Evolutionary conservation across 37 sponge, comb jelly and placozoan species (phyloP), one percentile per base, ranked within the genome.

Genomic region (Eunapius fragilis): DNA sequence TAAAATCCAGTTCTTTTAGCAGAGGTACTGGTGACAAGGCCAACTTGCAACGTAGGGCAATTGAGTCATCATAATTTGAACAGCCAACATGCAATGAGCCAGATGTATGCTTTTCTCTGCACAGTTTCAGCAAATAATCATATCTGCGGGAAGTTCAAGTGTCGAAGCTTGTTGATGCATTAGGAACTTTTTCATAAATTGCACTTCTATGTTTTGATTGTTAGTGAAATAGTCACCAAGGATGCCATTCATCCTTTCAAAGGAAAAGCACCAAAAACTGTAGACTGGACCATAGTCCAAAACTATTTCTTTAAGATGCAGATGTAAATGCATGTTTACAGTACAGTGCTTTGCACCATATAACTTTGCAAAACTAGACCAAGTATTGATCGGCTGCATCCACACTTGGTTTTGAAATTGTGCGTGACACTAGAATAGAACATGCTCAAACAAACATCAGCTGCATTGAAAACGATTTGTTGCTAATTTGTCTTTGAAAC

Each of bases 401-500:
- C n/a, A 82, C 67, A 37, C 69, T 68, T 49, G 28, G 77, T 32
- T 58, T 1, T 2, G 79, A 14, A 12, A 91, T 49, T 25, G 47
- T 14, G 3, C 67, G 58, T 35, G 47, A 27, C 72, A 75, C 80
- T 10, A 92, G 31, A 37, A 80, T 22, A n/a, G 19, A 45, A 24
- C 88, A 87, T 25, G 85, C 92, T 24, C 70, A 25, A 2, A 92
- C 92, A 92, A 87, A 87, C 0, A 72, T n/a, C 25, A 31, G 34
- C 92, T 87, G 37, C 87, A 87, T 9, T 75, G n/a, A 31, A 41
- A 84, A 30, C 83, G 72, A 10, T 80, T 68, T 6, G 12, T 22
- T 24, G 80, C 68, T 23, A 84, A 28, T 27, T 77, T 25, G n/a
- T 38, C 70, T n/a, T 87, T 81, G 13, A 91, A 26, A 30, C 31